Evolutionary conservation across 1,140 invertebrate species (phyloP).

Genomic region (Philotrypesis tridentata): DNA sequence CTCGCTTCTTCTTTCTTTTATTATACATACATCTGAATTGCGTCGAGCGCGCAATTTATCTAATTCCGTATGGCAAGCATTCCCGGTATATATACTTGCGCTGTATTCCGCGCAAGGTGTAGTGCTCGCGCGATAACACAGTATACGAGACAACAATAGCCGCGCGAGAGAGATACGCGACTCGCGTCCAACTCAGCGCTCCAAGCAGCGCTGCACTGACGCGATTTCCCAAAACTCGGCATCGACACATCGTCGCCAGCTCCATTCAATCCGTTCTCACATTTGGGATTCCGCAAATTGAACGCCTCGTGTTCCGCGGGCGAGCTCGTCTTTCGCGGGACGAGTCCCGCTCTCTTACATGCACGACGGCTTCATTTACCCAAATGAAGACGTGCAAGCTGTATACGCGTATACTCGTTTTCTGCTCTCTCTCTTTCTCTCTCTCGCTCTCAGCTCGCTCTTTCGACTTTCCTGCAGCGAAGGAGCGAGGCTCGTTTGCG

Average conservation of each 20-base stretch:
- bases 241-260: not conserved
- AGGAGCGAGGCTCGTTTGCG: not conserved
- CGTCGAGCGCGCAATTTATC: not conserved
- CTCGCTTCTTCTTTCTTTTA: not conserved
- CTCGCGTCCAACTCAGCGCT: too few relatives aligned
- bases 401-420: not conserved
- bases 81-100: too few relatives aligned
- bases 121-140: too few relatives aligned
- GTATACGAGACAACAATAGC: too few relatives aligned
- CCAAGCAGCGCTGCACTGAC: too few relatives aligned
- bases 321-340: conserved; percentile 11
- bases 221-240: not conserved
- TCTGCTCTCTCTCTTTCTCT: too few relatives aligned
- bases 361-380: conserved; percentile 30
- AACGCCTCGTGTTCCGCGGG: not conserved
- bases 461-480: not conserved
- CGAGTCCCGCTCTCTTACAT: not conserved
- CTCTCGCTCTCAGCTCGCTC: too few relatives aligned
- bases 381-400: conserved; percentile 22
- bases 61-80: too few relatives aligned
- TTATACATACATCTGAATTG: too few relatives aligned
- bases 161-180: too few relatives aligned
- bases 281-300: not conserved
- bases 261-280: not conserved
- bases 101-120: too few relatives aligned